Percentiles rank a stretch among this genome's conserved stretches.
phyloP scores from a whole-genome alignment of 2,113 vertebrate species.

The Clarias magur region DNA sequence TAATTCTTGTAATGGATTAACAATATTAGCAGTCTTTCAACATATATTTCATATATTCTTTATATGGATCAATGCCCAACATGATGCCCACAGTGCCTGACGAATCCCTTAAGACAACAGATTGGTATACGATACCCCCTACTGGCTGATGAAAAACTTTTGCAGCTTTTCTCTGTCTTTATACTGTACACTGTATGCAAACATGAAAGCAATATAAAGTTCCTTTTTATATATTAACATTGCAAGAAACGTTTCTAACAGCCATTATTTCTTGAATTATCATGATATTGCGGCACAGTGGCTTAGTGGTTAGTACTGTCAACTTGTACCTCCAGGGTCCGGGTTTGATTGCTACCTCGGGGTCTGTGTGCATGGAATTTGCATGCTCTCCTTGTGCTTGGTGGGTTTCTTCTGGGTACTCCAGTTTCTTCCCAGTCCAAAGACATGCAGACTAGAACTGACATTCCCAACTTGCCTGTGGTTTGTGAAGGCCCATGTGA shows the following conservation, averaged over 20 bases:
- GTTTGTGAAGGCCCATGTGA: too few species aligned
- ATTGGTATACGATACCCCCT: slow-evolving; percentile 37
- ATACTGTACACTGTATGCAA: neutral
- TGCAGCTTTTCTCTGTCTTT: neutral
- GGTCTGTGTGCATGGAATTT: too few species aligned
- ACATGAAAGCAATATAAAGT: too few species aligned
- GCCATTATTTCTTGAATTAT: neutral
- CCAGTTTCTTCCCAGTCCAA: too few species aligned
- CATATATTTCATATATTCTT: neutral
- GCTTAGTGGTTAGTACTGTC: too few species aligned
- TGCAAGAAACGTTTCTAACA: neutral
- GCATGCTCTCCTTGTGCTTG: too few species aligned
- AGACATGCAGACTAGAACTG: too few species aligned
- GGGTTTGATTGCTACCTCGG: too few species aligned
- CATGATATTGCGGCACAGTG: neutral
- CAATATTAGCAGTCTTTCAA: neutral
- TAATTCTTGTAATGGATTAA: neutral
- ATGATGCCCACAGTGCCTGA: neutral
- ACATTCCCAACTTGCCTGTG: too few species aligned
- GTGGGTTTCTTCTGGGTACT: too few species aligned
- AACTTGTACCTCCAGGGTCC: too few species aligned
- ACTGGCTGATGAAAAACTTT: slow-evolving; percentile 14
- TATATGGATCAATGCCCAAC: neutral
- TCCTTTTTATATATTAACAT: neutral
- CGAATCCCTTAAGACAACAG: neutral